Conservation (phyloP, 2,113 vertebrate genomes). For the Neodontobutis hainanensis region DNA sequence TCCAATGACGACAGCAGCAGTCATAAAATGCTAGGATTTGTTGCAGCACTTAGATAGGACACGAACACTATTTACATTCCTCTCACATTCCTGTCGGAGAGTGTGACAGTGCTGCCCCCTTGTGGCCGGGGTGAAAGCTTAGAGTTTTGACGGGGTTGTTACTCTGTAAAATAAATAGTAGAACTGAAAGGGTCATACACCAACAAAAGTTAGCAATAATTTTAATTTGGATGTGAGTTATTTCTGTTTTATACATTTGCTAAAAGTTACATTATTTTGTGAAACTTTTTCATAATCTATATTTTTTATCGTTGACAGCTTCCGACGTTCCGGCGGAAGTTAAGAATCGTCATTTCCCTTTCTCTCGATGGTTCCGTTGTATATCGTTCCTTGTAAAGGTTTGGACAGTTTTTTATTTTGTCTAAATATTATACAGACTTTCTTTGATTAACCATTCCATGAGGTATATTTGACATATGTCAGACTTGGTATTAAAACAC, state of each 20-base stretch:
- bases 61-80: constrained; percentile 59
- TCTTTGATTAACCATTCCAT: no score
- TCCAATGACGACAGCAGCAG: not conserved
- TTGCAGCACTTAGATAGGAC: not conserved
- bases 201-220: not conserved
- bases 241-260: not conserved
- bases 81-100: constrained; percentile 30
- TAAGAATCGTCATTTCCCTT: constrained; percentile 41
- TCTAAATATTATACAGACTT: not conserved
- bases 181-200: not conserved
- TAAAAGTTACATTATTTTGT: not conserved
- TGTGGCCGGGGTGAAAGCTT: constrained; percentile 13
- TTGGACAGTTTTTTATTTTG: constrained; percentile 42
- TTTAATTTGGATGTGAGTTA: not conserved
- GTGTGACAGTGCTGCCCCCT: constrained; percentile 22
- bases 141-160: not conserved
- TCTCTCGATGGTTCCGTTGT: constrained; percentile 41
- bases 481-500: not conserved
- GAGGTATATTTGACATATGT: not conserved
- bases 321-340: constrained; percentile 16
- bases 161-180: no score
- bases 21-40: not conserved
- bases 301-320: not conserved
- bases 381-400: constrained; percentile 59
- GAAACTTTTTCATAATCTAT: not conserved